Percentiles rank a stretch among this genome's conserved stretches.
Conservation (phyloP, 2,888 invertebrate species). For the Phengaris alcon region DNA sequence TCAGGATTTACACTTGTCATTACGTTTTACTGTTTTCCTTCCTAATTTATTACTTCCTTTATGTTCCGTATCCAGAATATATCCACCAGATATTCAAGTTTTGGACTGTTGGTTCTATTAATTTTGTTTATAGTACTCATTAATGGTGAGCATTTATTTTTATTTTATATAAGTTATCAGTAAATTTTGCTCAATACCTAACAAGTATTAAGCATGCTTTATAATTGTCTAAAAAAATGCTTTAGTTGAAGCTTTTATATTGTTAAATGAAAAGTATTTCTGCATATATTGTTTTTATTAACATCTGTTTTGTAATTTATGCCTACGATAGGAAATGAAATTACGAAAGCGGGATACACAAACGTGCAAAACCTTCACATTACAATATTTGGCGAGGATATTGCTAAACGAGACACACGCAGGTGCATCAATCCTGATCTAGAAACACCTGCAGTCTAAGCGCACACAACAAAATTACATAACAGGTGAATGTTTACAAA, state of each 20-base stretch:
- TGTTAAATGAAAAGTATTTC: no score
- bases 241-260: no score
- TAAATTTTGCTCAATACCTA: not conserved
- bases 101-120: not conserved
- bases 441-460: conserved; percentile 6
- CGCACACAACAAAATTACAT: not conserved
- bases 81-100: no score
- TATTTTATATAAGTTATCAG: not conserved
- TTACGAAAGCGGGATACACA: not conserved
- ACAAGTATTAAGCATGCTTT: no score
- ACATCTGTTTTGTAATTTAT: not conserved
- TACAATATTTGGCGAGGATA: conserved; percentile 9
- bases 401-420: conserved; percentile 1
- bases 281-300: no score
- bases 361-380: not conserved
- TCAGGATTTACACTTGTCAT: conserved; percentile 16
- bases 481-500: conserved; percentile 16
- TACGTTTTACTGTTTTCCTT: conserved; percentile 3
- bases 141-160: not conserved
- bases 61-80: conserved; percentile 11
- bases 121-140: not conserved
- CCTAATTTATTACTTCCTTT: conserved; percentile 22
- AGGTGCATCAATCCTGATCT: conserved; percentile 20
- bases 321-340: not conserved
- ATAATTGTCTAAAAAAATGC: no score